Base-by-base conservation (phyloP, 2,888 invertebrate genomes). In the Omphaloscelis lunosa region DNA sequence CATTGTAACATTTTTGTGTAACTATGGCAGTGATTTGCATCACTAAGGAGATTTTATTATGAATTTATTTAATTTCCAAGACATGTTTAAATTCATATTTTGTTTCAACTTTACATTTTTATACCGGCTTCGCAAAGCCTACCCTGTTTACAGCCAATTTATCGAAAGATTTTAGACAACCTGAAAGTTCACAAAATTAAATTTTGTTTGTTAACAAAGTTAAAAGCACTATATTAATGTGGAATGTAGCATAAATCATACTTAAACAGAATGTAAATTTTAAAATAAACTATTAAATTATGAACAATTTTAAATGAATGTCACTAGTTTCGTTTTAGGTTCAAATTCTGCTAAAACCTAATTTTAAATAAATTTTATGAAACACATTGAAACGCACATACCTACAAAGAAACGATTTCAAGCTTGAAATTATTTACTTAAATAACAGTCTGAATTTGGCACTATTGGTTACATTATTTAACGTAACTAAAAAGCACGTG, bases 261-360 rank as follows among this genome's bases (percentile, higher is more conserved):
- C 78, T 75, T 84, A 79, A 65, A 83, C 72, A 84, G 77, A 87
- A 83, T 79, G 84, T 86, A 80, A 62, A 79, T 77, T 72, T 78
- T 27, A 77, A 75, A 80, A 77, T 72, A 78, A 82, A 76, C 63
- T 69, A 85, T 75, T 74, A 73, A 65, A 73, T 51, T 77, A 73
- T 56, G 68, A 79, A 78, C 61, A 83, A 72, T 76, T 77, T 84
- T 81, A 84, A 82, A 86, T 85, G 87, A 88, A 87, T 86, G 85
- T 79, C 88, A 84, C 87, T 75, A 84, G 72, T 80, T 79, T 88
- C 79, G 29, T 77, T 75, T 74, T 56, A 66, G 82, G 82, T 74
- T 84, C 87, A 87, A 86, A 87, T 88, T 87, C 79, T 88, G 87
- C 87, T 87, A 86, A 75, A 58, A 74, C 1, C 51, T 85, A 71